Conservation (phyloP, 2,888 invertebrate species). For the Drosophila limbata region DNA sequence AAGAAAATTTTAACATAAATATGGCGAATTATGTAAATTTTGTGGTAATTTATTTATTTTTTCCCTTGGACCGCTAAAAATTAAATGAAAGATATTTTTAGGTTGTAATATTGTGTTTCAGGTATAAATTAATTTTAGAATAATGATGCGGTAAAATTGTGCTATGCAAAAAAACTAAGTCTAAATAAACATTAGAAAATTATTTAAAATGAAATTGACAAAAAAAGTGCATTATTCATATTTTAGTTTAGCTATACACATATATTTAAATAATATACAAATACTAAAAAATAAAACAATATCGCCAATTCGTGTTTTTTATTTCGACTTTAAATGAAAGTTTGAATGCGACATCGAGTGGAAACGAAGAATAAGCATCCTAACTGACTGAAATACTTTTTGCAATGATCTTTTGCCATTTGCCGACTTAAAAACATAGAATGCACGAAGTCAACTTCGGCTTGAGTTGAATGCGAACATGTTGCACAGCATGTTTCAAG, state of each 20-base stretch:
- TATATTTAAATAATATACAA: too few relatives aligned
- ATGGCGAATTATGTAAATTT: too few relatives aligned
- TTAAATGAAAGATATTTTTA: too few relatives aligned
- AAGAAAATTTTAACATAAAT: too few relatives aligned
- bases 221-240: neutral
- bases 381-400: neutral
- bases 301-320: neutral
- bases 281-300: too few relatives aligned
- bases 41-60: too few relatives aligned
- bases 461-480: slow-evolving; percentile 43
- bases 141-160: too few relatives aligned
- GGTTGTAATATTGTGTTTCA: too few relatives aligned
- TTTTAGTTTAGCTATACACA: neutral
- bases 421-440: slow-evolving; percentile 64
- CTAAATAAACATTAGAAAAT: neutral
- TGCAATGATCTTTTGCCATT: slow-evolving; percentile 51
- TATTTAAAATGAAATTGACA: neutral
- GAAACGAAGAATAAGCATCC: neutral
- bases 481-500: slow-evolving; percentile 36
- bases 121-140: too few relatives aligned
- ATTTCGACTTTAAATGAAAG: neutral
- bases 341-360: neutral
- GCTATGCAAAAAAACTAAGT: too few relatives aligned
- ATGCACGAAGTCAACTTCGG: slow-evolving; percentile 48
- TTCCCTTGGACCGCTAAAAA: too few relatives aligned